Conservation (phyloP, 2,888 invertebrate genomes). For the Apodemia mormo region DNA sequence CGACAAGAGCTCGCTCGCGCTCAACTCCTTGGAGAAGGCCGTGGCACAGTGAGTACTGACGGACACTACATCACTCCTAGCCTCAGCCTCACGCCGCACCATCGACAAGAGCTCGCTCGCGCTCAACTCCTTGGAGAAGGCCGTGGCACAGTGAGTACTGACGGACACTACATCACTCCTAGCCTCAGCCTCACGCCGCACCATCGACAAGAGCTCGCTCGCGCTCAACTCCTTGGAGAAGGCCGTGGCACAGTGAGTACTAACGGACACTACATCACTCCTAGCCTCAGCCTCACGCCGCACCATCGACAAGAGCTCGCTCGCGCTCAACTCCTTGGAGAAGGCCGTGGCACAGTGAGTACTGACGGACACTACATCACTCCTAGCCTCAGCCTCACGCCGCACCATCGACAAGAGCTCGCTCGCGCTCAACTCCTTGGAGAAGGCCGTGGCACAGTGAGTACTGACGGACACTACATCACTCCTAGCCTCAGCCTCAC, state of each 20-base stretch:
- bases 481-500: conserved; percentile 35
- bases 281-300: conserved; percentile 62
- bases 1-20: conserved; percentile 91
- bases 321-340: conserved; percentile 88
- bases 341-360: conserved; percentile 90
- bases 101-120: conserved; percentile 93
- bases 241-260: conserved; percentile 88
- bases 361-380: no score
- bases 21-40: conserved; percentile 88
- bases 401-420: conserved; percentile 92
- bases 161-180: no score
- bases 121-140: conserved; percentile 87
- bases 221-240: conserved; percentile 90
- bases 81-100: conserved; percentile 76
- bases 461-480: conserved; percentile 43
- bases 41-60: conserved; percentile 85
- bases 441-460: conserved; percentile 90
- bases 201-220: conserved; percentile 91
- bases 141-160: conserved; percentile 87
- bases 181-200: conserved; percentile 70
- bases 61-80: no score
- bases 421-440: conserved; percentile 87
- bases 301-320: conserved; percentile 91
- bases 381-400: conserved; percentile 47
- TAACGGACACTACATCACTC: no score